Base-by-base conservation (phyloP, 2,113 vertebrate genomes). In the Felis chaus region DNA sequence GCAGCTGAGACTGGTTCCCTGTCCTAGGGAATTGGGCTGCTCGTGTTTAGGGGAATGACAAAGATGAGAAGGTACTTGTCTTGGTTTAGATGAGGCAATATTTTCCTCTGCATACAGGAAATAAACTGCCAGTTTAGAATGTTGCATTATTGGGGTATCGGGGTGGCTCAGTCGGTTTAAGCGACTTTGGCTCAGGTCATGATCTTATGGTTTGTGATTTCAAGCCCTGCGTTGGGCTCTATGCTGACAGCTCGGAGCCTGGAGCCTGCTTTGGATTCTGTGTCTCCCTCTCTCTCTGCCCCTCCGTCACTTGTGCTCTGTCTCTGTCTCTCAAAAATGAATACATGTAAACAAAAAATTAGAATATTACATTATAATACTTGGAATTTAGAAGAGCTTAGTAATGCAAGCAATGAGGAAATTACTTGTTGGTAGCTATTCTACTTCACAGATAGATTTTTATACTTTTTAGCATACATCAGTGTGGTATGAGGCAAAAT, bases 381-480 rank as follows among this genome's bases (percentile, higher is more conserved):
- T 61, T 73, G 61, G 18, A n/a, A 94, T 96, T 90, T 92, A 66
- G 55, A 93, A 96, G 69, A 81, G 50, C n/a, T 93, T 36, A 31
- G 6, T 82, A 76, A 83, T 57, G 2, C 65, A 41, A 85, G 55
- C 86, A 92, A 74, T 87, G 63, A 94, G 16, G 33, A 61, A 69
- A 91, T 89, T 94, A n/a, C 29, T 92, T 91, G 90, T 41, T 41
- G 93, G 25, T 61, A 87, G 36, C 89, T 94, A 39, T 68, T 89
- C 19, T 29, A 91, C 63, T 97, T 94, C 57, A 92, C 1, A 81
- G 68, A 84, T 45, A 88, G 23, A 89, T 81, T 80, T 90, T 23
- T 88, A 14, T 36, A 81, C 69, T 50, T 95, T 88, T 96, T 68
- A 89, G 81, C 57, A n/a, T 85, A 55, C 36, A 73, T 80, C 48